Conservation (phyloP, 1,140 invertebrate species). For the Ridgeia piscesae region DNA sequence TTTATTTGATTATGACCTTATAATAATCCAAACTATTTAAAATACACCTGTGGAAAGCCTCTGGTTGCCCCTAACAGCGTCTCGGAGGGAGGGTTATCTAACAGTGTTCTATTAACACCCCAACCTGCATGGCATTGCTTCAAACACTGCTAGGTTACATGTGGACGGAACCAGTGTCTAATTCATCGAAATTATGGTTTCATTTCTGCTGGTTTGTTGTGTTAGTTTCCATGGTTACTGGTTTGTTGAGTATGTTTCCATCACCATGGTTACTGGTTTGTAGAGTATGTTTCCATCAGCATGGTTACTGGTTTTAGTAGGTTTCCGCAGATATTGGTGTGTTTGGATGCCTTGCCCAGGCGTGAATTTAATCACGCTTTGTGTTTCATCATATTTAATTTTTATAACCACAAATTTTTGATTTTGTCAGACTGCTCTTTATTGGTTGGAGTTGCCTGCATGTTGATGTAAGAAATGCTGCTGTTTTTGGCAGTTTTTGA, state of each 20-base stretch:
- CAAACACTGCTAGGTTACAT: not conserved
- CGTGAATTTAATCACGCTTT: not conserved
- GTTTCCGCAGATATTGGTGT: no score
- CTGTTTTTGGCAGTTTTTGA: no score
- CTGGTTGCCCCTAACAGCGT: not conserved
- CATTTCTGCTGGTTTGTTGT: not conserved
- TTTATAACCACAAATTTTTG: no score
- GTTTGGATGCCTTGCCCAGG: not conserved
- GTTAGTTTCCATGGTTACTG: not conserved
- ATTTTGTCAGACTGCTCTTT: no score
- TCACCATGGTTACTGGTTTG: not conserved
- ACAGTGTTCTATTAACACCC: not conserved
- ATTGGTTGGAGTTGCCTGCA: no score
- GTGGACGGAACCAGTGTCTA: not conserved
- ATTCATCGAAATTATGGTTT: not conserved
- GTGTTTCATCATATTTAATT: not conserved
- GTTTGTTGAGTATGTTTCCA: not conserved
- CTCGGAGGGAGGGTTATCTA: not conserved
- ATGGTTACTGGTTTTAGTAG: not conserved
- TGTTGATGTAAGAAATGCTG: no score
- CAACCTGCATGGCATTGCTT: not conserved
- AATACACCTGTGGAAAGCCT: not conserved
- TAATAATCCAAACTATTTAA: not conserved
- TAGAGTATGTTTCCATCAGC: not conserved
- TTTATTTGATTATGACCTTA: no score